These are phyloP conservation scores for Spilarctia lutea DNA, from an alignment of 2,888 invertebrate species.

Conservation along the genomic window DNA sequence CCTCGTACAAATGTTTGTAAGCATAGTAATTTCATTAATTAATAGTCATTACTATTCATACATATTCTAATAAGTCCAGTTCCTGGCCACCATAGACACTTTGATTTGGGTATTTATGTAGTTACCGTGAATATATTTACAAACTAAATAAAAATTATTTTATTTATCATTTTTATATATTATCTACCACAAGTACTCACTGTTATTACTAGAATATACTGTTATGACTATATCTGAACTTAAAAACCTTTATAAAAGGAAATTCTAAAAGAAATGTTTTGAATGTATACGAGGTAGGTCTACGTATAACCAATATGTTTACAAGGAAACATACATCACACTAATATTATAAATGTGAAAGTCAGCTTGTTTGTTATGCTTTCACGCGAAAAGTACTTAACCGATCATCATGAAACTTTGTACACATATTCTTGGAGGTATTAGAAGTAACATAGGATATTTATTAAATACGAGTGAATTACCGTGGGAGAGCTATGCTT, in stretches of 20 bases:
- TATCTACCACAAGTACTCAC: not conserved
- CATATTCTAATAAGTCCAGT: not conserved
- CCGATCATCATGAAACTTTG: too few relatives aligned
- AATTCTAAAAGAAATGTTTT: not conserved
- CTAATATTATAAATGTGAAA: too few relatives aligned
- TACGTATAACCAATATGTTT: not conserved
- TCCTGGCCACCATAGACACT: not conserved
- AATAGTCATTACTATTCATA: too few relatives aligned
- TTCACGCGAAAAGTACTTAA: too few relatives aligned
- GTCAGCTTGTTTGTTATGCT: too few relatives aligned
- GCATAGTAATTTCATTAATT: too few relatives aligned
- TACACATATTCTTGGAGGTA: too few relatives aligned
- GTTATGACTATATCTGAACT: not conserved
- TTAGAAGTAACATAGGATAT: too few relatives aligned
- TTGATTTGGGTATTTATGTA: not conserved
- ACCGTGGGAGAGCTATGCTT: too few relatives aligned
- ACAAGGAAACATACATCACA: conserved; percentile 15
- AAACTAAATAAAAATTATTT: not conserved
- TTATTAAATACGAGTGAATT: too few relatives aligned
- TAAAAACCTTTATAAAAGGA: not conserved
- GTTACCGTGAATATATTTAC: not conserved
- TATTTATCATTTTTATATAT: not conserved
- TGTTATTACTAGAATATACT: not conserved
- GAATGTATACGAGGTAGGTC: not conserved
- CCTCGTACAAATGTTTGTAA: too few relatives aligned